Percentiles rank a stretch among this genome's conserved stretches.
Conservation (phyloP, 2,113 vertebrate species). For the Labrus mixtus region DNA sequence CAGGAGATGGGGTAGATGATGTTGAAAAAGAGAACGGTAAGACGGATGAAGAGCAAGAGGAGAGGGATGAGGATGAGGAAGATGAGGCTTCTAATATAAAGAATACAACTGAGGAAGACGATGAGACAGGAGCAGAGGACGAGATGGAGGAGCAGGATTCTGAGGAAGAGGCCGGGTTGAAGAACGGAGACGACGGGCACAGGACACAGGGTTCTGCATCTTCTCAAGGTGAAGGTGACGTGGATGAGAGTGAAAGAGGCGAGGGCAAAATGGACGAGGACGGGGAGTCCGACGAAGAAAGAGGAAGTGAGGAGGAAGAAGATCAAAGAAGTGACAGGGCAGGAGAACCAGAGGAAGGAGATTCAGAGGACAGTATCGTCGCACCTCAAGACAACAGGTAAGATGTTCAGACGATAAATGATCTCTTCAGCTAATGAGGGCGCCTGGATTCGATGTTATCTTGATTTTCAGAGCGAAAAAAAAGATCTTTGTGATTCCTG, state of each 20-base stretch:
- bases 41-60: conserved; percentile 20
- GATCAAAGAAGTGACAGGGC: conserved; percentile 11
- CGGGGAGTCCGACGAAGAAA: conserved; percentile 34
- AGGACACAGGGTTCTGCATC: conserved; percentile 19
- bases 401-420: not conserved
- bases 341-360: conserved; percentile 40
- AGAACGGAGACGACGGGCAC: not conserved
- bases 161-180: conserved; percentile 7
- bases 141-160: conserved; percentile 35
- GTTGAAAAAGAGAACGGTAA: conserved; percentile 8
- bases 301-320: conserved; percentile 14
- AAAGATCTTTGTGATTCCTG: conserved; percentile 19
- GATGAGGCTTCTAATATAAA: conserved; percentile 19
- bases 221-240: conserved; percentile 37
- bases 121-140: conserved; percentile 29
- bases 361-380: conserved; percentile 76
- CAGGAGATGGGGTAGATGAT: not conserved
- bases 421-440: not conserved
- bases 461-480: conserved; percentile 48
- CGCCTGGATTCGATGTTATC: not conserved
- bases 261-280: conserved; percentile 28
- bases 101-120: conserved; percentile 27
- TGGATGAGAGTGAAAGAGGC: conserved; percentile 16
- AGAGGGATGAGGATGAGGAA: not conserved
- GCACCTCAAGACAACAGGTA: conserved; percentile 46